Evolutionary conservation across 2,888 invertebrate genomes (phyloP).

Genomic region (Eilema griseolum): DNA sequence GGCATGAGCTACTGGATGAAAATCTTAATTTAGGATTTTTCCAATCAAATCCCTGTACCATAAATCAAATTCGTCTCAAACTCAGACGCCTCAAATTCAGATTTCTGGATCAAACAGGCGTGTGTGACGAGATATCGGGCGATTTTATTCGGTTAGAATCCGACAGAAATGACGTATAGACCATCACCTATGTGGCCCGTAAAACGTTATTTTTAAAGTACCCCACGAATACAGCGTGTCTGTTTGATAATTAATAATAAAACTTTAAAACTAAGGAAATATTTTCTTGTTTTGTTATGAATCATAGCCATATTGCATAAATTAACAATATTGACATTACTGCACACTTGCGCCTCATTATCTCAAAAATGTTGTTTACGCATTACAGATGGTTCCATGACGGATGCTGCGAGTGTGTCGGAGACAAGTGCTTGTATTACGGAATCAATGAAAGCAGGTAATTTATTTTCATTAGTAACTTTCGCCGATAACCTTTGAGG

Average conservation of each 20-base stretch:
- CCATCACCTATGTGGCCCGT: no score
- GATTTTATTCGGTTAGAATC: no score
- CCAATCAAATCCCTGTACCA: neutral
- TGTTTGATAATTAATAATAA: no score
- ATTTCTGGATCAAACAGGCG: no score
- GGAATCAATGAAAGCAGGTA: conserved; percentile 95
- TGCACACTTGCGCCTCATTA: neutral
- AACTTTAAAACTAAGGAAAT: no score
- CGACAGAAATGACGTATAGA: no score
- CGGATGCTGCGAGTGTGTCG: conserved; percentile 97
- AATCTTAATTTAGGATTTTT: neutral
- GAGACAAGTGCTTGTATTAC: conserved; percentile 95
- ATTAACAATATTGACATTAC: neutral
- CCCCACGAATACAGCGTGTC: no score
- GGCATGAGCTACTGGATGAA: neutral
- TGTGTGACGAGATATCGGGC: no score
- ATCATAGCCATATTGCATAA: neutral
- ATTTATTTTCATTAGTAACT: conserved; percentile 19
- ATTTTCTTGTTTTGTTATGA: neutral
- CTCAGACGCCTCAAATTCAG: no score
- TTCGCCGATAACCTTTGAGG: conserved; percentile 16
- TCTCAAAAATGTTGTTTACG: conserved; percentile 9
- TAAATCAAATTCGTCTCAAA: neutral
- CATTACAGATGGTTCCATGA: conserved; percentile 97
- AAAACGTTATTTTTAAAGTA: no score